Evolutionary conservation across 2,113 vertebrate genomes (phyloP).

Genomic region (Nesoenas mayeri): DNA sequence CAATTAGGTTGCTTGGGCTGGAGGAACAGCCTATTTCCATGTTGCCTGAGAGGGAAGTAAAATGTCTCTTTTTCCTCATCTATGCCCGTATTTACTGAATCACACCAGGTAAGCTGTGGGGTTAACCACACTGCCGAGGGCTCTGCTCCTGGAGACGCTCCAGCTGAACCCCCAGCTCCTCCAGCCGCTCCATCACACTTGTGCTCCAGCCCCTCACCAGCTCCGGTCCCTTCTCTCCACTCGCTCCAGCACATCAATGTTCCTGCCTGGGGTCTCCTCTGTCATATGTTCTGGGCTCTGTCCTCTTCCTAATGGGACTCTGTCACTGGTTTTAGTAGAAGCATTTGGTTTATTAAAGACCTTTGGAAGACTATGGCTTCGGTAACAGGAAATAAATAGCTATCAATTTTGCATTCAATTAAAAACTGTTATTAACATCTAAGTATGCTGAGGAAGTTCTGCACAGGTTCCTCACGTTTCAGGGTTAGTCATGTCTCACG

Average conservation of each 20-base stretch:
- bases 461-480: background rate
- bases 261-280: background rate
- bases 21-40: background rate
- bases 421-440: background rate
- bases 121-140: background rate
- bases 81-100: background rate
- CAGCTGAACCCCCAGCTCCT: too few relatives aligned
- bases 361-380: background rate
- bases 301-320: background rate
- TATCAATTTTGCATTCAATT: background rate
- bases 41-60: background rate
- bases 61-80: background rate
- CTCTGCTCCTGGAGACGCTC: too few relatives aligned
- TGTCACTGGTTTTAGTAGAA: background rate
- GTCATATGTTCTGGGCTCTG: fast-evolving
- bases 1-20: background rate
- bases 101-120: background rate
- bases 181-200: too few relatives aligned
- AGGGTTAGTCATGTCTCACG: background rate
- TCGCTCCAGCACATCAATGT: too few relatives aligned
- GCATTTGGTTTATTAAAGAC: background rate
- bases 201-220: too few relatives aligned
- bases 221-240: too few relatives aligned
- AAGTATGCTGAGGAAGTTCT: background rate
- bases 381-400: constrained; percentile 18